These are phyloP conservation scores for Poecilia gillii DNA, from an alignment of 2,797 vertebrate species.

Conservation along the genomic window DNA sequence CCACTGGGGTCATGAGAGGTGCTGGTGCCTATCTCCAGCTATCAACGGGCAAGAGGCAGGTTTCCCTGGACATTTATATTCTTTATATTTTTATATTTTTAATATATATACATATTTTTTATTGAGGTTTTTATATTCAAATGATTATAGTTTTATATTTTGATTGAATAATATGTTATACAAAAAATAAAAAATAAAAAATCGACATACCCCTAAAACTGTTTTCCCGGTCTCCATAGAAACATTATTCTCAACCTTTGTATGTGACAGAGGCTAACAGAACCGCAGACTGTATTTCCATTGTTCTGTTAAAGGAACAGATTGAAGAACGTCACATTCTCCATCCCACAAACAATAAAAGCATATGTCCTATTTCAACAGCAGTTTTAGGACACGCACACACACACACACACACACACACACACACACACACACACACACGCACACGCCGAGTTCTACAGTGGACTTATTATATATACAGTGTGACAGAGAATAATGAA, in stretches of 20 bases:
- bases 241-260: background rate
- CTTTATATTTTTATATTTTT: too few species aligned
- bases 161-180: too few species aligned
- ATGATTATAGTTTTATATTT: too few species aligned
- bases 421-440: too few species aligned
- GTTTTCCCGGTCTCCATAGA: background rate
- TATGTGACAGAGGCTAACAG: background rate
- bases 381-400: background rate
- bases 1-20: too few species aligned
- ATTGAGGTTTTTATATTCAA: too few species aligned
- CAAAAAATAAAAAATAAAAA: background rate
- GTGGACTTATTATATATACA: conserved; percentile 38
- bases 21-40: too few species aligned
- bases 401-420: background rate
- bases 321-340: background rate
- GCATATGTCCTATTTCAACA: background rate
- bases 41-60: too few species aligned
- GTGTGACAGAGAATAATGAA: conserved; percentile 72
- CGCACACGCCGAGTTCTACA: background rate
- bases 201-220: background rate
- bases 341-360: background rate
- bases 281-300: background rate
- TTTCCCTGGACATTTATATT: too few species aligned
- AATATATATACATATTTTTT: too few species aligned
- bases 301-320: background rate